These are phyloP conservation scores for Campoletis sonorensis DNA, from an alignment of 1,140 invertebrate genomes.

Conservation along the genomic window DNA sequence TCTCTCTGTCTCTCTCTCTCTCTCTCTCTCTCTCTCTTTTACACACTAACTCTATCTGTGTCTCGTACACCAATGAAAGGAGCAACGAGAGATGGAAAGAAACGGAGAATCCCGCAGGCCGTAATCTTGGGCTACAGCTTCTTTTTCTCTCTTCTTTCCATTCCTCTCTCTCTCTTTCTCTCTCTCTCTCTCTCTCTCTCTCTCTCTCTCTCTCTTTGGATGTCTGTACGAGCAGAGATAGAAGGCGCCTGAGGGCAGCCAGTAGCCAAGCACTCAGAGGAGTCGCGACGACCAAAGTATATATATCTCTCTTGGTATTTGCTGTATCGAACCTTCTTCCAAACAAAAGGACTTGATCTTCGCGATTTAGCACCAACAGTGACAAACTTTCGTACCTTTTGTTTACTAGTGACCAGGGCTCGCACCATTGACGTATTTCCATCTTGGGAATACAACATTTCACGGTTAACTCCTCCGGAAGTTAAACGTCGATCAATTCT, in stretches of 20 bases:
- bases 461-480: too few relatives aligned
- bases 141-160: conserved; percentile 1
- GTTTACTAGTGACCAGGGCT: too few relatives aligned
- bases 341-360: too few relatives aligned
- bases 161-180: too few relatives aligned
- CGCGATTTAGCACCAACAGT: too few relatives aligned
- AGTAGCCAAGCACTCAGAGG: conserved; percentile 33
- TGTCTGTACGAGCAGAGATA: not conserved
- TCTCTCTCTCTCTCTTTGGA: not conserved
- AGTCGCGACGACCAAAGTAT: conserved; percentile 3
- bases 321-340: too few relatives aligned
- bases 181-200: conserved; percentile 5
- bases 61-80: conserved; percentile 13
- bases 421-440: too few relatives aligned
- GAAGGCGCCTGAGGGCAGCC: conserved; percentile 22
- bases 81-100: conserved; percentile 22
- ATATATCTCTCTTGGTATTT: not conserved
- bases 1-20: conserved; percentile 41
- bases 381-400: too few relatives aligned
- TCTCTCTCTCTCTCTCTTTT: conserved; percentile 38
- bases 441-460: too few relatives aligned
- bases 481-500: too few relatives aligned
- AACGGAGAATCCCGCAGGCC: conserved; percentile 35
- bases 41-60: not conserved
- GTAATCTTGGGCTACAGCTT: conserved; percentile 28